Percentiles rank a stretch among this genome's conserved stretches.
Conservation (phyloP, 2,797 vertebrate genomes). For the Mastacembelus armatus region DNA sequence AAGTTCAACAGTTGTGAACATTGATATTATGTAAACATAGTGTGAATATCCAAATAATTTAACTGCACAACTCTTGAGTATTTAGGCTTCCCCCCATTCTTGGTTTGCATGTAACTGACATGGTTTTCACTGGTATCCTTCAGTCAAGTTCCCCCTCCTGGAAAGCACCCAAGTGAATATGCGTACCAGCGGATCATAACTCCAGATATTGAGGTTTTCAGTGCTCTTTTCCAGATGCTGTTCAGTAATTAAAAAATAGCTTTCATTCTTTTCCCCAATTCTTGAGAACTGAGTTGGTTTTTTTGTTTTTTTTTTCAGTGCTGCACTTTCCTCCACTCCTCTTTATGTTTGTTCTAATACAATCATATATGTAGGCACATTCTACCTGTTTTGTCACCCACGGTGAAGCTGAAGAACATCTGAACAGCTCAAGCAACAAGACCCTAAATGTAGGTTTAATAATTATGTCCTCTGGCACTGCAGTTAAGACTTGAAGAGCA, state of each 20-base stretch:
- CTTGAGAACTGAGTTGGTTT: slow-evolving; percentile 71
- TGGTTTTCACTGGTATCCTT: slow-evolving; percentile 49
- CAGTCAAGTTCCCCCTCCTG: slow-evolving; percentile 46
- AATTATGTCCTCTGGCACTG: background rate
- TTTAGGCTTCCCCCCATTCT: slow-evolving; percentile 16
- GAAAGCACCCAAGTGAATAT: slow-evolving; percentile 67
- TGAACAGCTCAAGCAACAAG: slow-evolving; percentile 3
- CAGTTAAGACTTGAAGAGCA: slow-evolving; percentile 1
- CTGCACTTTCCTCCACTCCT: slow-evolving; percentile 39
- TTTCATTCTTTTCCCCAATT: slow-evolving; percentile 79
- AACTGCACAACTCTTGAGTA: slow-evolving; percentile 1
- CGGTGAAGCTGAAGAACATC: slow-evolving; percentile 9
- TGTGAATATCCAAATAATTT: slow-evolving; percentile 28
- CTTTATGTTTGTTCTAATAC: slow-evolving; percentile 44
- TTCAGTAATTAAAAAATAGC: slow-evolving; percentile 80
- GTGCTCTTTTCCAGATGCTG: slow-evolving; percentile 78
- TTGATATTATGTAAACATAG: slow-evolving; percentile 26
- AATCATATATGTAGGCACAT: slow-evolving; percentile 44
- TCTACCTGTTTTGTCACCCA: slow-evolving; percentile 38
- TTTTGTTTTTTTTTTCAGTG: slow-evolving; percentile 41
- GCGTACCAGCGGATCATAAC: slow-evolving; percentile 72
- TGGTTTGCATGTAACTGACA: slow-evolving; percentile 32
- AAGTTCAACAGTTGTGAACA: slow-evolving; percentile 17
- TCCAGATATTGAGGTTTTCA: slow-evolving; percentile 79
- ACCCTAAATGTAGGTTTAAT: background rate